phyloP scores from a whole-genome alignment of 2,113 vertebrate genomes.

The Crypturellus undulatus region DNA sequence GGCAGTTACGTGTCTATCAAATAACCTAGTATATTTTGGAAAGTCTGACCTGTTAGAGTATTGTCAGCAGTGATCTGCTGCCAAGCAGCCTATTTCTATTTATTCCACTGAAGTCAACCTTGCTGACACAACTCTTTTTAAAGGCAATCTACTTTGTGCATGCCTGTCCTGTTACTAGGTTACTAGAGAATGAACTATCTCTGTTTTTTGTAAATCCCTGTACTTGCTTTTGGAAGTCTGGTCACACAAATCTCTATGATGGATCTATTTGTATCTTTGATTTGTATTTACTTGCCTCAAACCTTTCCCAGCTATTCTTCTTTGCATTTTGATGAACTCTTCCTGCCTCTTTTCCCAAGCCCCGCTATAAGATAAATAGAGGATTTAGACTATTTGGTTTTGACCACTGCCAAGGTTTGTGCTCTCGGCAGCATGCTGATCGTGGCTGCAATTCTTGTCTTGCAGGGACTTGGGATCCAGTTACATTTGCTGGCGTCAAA shows the following conservation, averaged over 20 bases:
- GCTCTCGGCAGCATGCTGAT: constrained; percentile 33
- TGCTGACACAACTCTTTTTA: background rate
- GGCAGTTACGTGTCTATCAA: background rate
- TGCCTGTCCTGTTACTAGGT: background rate
- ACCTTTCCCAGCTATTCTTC: background rate
- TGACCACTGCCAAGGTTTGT: constrained; percentile 12
- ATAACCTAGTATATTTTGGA: background rate
- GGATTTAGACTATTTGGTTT: background rate
- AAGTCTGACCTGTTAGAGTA: background rate
- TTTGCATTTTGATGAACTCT: background rate
- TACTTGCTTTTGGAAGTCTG: background rate
- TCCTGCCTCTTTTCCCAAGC: background rate
- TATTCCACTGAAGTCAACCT: background rate
- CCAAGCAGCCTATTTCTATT: background rate
- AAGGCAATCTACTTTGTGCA: background rate
- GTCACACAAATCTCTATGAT: background rate
- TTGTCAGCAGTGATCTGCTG: background rate
- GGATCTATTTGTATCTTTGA: background rate
- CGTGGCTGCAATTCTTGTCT: constrained; percentile 75
- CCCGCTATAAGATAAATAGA: background rate
- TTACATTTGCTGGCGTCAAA: constrained; percentile 86
- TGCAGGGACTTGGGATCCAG: constrained; percentile 72
- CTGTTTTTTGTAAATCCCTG: background rate
- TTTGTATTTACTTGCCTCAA: background rate
- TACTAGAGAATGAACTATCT: background rate